A percentile compares a stretch with the other conserved stretches of the same genome.
Conservation (phyloP, 1,140 invertebrate species). For the Tetramorium parvispinum region DNA sequence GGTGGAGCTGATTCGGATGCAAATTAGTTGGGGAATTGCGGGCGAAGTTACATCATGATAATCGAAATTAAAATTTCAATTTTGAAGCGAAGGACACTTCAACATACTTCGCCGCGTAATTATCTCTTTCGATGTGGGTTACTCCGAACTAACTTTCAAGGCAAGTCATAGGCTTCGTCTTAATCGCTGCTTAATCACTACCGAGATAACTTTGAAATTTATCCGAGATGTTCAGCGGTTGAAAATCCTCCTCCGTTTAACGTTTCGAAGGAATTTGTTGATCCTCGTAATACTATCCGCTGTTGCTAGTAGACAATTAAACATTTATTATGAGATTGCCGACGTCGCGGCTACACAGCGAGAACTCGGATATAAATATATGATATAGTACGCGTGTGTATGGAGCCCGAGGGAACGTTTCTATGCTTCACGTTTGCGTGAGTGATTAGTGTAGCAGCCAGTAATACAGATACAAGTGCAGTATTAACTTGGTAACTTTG, state of each 20-base stretch:
- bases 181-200: conserved; percentile 21
- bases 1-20: neutral
- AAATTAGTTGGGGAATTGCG: neutral
- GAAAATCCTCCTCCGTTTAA: conserved; percentile 1
- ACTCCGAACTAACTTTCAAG: conserved; percentile 19
- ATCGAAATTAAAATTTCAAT: conserved; percentile 39
- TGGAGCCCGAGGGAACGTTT: neutral
- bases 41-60: conserved; percentile 7
- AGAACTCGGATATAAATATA: neutral
- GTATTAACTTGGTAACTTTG: conserved; percentile 12
- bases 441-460: conserved; percentile 8
- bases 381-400: neutral
- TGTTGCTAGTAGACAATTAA: neutral
- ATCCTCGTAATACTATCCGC: neutral
- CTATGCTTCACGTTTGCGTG: neutral
- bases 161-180: neutral
- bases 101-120: conserved; percentile 1
- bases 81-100: neutral
- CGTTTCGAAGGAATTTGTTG: neutral
- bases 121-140: conserved; percentile 5
- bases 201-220: neutral
- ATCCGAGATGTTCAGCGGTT: neutral
- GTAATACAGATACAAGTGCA: neutral
- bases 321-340: neutral
- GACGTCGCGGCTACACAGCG: neutral